Evolutionary conservation across 1,140 invertebrate genomes (phyloP).

Genomic region (Rhizoglyphus robini): DNA sequence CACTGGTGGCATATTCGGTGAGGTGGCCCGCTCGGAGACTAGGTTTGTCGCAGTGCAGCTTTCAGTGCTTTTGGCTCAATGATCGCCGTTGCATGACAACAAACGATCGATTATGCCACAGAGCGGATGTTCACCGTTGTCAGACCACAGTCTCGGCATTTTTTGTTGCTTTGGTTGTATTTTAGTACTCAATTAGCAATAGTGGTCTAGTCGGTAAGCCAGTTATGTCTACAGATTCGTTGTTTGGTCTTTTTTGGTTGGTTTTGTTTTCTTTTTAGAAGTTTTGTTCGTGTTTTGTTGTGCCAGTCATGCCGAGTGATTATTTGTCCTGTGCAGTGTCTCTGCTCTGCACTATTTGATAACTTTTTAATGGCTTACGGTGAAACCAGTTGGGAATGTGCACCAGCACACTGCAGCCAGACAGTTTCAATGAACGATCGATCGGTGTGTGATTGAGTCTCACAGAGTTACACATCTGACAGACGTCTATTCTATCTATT

Average conservation of each 20-base stretch:
- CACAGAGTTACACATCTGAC: too few species aligned
- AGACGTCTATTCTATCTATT: too few species aligned
- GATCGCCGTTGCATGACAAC: too few species aligned
- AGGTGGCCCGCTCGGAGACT: too few species aligned
- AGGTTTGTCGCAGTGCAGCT: too few species aligned
- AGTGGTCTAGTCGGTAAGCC: background rate
- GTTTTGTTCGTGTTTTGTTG: background rate
- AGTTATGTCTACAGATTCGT: background rate
- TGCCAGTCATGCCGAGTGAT: background rate
- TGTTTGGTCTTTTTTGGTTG: background rate
- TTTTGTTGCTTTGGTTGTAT: too few species aligned
- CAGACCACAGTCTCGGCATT: too few species aligned
- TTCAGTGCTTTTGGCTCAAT: too few species aligned
- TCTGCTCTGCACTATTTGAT: background rate
- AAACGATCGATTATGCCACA: too few species aligned
- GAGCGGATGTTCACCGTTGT: background rate
- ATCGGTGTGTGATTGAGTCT: background rate
- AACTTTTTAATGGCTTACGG: conserved; percentile 2
- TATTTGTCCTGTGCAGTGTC: background rate
- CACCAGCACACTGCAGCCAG: background rate
- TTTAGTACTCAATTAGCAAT: conserved; percentile 3
- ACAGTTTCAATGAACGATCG: background rate
- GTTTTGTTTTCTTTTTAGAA: background rate
- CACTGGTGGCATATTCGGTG: too few species aligned
- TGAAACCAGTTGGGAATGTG: background rate